Evolutionary conservation across 2,797 vertebrate species (phyloP), one percentile per base, ranked within the genome.

Genomic region (Sebastes trivittatus): DNA sequence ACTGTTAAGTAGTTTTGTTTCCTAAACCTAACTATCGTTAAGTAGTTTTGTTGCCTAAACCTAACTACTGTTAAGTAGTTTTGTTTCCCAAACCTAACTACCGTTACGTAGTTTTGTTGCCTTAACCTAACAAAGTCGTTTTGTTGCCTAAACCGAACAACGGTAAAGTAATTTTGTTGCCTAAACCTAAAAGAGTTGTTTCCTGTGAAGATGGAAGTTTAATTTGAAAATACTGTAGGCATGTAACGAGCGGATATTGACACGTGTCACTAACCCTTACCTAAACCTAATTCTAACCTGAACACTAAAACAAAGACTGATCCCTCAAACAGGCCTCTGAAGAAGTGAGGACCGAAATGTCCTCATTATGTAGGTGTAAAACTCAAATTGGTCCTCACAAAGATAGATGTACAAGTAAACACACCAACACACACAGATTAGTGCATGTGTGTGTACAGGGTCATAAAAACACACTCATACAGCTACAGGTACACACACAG

Each of bases 391-490:
- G 62, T 64, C 13, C n/a, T 64, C 62, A 64, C 66, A 70, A 70
- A 71, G 13, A 23, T 25, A 46, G 46, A 60, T 23, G 22, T 13
- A 55, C 64, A 11, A 7, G 16, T 16, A 34, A 22, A 79, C 42
- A 56, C 13, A 38, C 27, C 58, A 14, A 79, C 42, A 56, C 13
- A 32, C 27, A 72, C 30, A 29, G 56, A 73, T 82, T 27, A 54
- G 64, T 49, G 61, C 27, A 13, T 5, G 27, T 32, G 83, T 77
- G 81, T 73, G 66, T 64, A 10, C 62, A 64, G 58, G 20, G 65
- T 30, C 66, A 54, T 72, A 78, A 32, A 82, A 3, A 74, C 16
- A 23, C 78, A 27, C 65, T 18, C 11, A 14, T 5, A 60, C 34
- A 29, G 52, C 55, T 27, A 70, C 62, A 65, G 22, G 16, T 49